These are phyloP conservation scores for Torymus aiolomorphi DNA, from an alignment of 2,888 invertebrate species.

Conservation along the genomic window DNA sequence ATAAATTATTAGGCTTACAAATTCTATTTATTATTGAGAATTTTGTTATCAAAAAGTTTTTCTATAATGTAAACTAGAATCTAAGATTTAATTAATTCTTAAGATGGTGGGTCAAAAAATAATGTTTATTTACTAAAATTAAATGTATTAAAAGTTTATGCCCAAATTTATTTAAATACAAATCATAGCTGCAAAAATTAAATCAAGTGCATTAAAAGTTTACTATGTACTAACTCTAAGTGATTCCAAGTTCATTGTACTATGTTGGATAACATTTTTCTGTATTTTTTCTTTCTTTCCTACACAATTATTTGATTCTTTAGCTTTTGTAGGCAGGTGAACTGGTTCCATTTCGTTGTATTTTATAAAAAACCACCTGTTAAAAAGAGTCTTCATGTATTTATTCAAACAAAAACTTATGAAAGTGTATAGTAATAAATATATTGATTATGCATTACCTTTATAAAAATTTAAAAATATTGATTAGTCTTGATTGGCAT, in stretches of 20 bases:
- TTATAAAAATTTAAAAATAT: background rate
- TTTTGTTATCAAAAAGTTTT: no score
- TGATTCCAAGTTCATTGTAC: constrained; percentile 37
- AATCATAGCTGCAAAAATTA: background rate
- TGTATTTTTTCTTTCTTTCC: background rate
- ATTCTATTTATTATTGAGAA: no score
- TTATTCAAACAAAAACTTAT: background rate
- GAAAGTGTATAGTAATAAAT: background rate
- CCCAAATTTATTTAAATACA: constrained; percentile 15
- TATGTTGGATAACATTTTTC: background rate
- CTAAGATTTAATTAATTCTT: no score
- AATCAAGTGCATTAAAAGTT: constrained; percentile 29
- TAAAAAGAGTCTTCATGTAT: constrained; percentile 10
- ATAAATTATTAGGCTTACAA: no score
- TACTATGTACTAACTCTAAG: constrained; percentile 55
- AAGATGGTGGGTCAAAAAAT: constrained; percentile 16
- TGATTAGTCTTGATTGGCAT: background rate
- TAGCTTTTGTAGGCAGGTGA: constrained; percentile 37
- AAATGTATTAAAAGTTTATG: no score
- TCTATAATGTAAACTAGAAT: no score
- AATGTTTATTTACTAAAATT: background rate
- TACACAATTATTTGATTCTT: constrained; percentile 3
- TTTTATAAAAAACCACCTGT: constrained; percentile 8
- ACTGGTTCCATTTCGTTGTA: constrained; percentile 40
- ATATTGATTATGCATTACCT: constrained; percentile 20